These are phyloP conservation scores for Rhinolophus sinicus DNA, from an alignment of 2,113 vertebrate species.

Conservation along the genomic window DNA sequence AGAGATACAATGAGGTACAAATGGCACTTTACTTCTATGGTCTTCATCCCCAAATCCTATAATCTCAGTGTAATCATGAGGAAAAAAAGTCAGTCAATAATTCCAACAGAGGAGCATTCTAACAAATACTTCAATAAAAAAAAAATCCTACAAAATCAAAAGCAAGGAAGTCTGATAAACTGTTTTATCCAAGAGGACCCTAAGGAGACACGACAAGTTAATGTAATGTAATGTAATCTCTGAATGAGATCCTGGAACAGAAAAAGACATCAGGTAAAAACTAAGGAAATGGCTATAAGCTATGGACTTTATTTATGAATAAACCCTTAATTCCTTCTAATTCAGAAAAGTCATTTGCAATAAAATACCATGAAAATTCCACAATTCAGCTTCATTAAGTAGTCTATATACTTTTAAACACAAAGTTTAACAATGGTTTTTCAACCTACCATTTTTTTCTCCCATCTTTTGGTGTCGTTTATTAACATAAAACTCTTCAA, in stretches of 20 bases:
- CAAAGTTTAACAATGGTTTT: conserved; percentile 21
- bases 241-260: background rate
- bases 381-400: background rate
- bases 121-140: background rate
- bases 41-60: background rate
- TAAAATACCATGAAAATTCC: conserved; percentile 31
- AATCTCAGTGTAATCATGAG: background rate
- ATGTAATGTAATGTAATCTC: background rate
- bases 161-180: background rate
- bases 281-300: conserved; percentile 1
- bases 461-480: conserved; percentile 75
- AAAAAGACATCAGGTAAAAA: background rate
- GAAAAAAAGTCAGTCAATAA: conserved; percentile 24
- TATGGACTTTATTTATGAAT: background rate
- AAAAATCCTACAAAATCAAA: conserved; percentile 12
- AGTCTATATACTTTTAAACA: conserved; percentile 27
- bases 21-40: conserved; percentile 4
- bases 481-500: conserved; percentile 36
- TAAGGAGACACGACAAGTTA: conserved; percentile 11
- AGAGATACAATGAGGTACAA: background rate
- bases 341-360: background rate
- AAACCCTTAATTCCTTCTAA: conserved; percentile 9
- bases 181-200: background rate
- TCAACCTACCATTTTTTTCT: conserved; percentile 80
- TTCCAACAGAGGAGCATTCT: background rate